Base-by-base conservation (phyloP, 2,888 invertebrate species). In the Lycophotia porphyrea region DNA sequence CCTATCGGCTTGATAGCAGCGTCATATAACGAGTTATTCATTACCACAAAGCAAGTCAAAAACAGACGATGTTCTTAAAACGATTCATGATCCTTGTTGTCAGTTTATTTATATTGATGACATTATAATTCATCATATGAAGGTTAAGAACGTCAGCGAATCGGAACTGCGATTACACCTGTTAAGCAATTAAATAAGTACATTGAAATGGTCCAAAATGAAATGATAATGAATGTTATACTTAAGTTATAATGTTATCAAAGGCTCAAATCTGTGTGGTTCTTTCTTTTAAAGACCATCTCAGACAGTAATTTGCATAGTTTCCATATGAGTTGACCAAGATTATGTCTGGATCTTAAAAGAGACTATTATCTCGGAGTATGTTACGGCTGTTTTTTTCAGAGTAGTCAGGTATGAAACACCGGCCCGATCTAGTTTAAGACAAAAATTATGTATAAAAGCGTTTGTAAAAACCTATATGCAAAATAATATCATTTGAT, bases 51-150 rank as follows among this genome's bases (percentile, higher is more conserved):
- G 47, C 71, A 69, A 79, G 69, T 74, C 60, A 71, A 76, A 78
- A 80, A 84, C 49, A 69, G 66, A 76, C 74, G 61, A 76, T 70
- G 60, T 71, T 81, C 70, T 68, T 76, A 68, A 66, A 73, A 68
- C 71, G 74, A 75, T 78, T 81, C 61, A 76, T 72, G 74, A 72
- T 74, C 72, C 63, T 65, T 70, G 67, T 75, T 76, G 65, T 77
- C 68, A 63, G 65, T 81, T 81, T 84, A 80, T 81, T 83, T 81
- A 85, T 87, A 74, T 77, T 81, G 81, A 87, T 86, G 83, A 87
- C 71, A 79, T 79, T 84, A 82, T 82, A 80, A 85, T 85, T 80
- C 77, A 82, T 76, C 58, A 66, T 76, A 60, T 65, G 61, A 71
- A 78, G 80, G 78, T 84, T 78, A 75, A 67, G 73, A 75, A 78